These are phyloP conservation scores for Hetaerina titia DNA, from an alignment of 2,888 invertebrate species.

Conservation along the genomic window DNA sequence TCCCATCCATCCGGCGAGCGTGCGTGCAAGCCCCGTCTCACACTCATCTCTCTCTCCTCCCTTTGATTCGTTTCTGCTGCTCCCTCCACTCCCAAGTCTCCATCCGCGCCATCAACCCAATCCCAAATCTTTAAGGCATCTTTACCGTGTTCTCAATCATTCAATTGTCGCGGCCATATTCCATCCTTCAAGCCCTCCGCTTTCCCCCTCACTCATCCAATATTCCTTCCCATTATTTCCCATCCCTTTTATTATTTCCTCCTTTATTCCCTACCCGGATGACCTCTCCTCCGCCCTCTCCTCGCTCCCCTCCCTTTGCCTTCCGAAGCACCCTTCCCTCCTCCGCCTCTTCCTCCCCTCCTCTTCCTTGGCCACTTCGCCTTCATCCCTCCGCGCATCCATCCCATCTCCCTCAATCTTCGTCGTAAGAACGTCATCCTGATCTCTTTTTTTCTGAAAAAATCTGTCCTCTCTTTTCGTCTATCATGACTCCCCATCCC, in stretches of 20 bases:
- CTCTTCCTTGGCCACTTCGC: not conserved
- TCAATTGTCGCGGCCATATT: constrained; percentile 64
- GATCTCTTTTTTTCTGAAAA: not conserved
- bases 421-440: not conserved
- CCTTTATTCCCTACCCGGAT: not conserved
- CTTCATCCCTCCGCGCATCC: not conserved
- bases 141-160: constrained; percentile 61
- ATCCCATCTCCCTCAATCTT: not conserved
- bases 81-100: not conserved
- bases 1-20: not conserved
- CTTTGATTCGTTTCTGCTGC: not conserved
- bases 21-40: not conserved
- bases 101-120: constrained; percentile 45
- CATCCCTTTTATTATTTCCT: constrained; percentile 3
- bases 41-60: constrained; percentile 7
- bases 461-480: not conserved
- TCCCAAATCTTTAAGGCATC: constrained; percentile 32
- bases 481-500: not conserved
- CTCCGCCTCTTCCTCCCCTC: not conserved
- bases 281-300: not conserved
- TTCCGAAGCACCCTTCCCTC: not conserved
- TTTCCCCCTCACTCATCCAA: not conserved
- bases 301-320: not conserved
- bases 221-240: constrained; percentile 1
- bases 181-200: not conserved